Conservation (phyloP, 2,888 invertebrate genomes). For the Coelogynopora nodosa region DNA sequence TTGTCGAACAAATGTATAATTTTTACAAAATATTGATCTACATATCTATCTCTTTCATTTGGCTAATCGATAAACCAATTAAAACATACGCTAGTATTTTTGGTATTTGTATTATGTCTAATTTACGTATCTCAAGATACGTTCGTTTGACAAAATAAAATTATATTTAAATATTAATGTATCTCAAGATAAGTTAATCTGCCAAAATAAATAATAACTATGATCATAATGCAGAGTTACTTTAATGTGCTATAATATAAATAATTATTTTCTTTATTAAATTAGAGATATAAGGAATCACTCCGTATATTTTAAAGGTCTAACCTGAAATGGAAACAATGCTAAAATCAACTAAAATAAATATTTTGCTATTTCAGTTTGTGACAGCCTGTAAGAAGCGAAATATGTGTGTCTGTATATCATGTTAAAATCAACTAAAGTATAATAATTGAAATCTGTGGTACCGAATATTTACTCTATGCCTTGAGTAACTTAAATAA, state of each 20-base stretch:
- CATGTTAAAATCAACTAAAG: too few relatives aligned
- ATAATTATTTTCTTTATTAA: not conserved
- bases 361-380: not conserved
- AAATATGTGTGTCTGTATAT: not conserved
- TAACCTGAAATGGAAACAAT: not conserved
- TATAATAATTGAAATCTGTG: too few relatives aligned
- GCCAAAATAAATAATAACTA: not conserved
- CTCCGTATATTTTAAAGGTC: not conserved
- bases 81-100: not conserved
- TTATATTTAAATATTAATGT: not conserved
- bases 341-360: not conserved
- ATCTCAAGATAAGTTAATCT: not conserved
- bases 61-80: not conserved
- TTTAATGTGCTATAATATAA: not conserved
- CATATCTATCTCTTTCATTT: not conserved
- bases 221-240: not conserved
- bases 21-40: not conserved
- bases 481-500: too few relatives aligned
- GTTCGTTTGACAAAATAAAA: not conserved
- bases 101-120: not conserved
- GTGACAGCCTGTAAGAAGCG: not conserved
- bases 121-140: not conserved
- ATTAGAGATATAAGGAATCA: not conserved
- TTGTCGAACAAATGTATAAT: not conserved
- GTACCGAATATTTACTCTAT: too few relatives aligned